Evolutionary conservation across 2,888 invertebrate species (phyloP).

Genomic region (Drosophila tanythrix): DNA sequence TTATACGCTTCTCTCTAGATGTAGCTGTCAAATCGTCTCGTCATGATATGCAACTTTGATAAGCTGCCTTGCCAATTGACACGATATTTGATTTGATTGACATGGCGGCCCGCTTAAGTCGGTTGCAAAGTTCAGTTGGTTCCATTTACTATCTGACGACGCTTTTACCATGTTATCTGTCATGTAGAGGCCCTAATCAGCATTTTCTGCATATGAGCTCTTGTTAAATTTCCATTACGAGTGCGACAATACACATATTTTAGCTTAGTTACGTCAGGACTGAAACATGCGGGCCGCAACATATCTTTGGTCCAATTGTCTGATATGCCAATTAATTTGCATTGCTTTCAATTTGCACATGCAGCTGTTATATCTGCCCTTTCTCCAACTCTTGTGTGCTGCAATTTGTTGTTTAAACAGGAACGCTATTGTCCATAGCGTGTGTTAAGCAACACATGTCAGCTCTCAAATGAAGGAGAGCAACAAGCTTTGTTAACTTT

Average conservation of each 20-base stretch:
- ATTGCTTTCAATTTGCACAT: conserved; percentile 46
- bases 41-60: conserved; percentile 59
- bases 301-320: conserved; percentile 1
- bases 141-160: conserved; percentile 47
- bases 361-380: conserved; percentile 21
- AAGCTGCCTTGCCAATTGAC: conserved; percentile 61
- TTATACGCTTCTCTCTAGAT: conserved; percentile 18
- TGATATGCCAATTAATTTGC: conserved; percentile 41
- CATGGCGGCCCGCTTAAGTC: conserved; percentile 30
- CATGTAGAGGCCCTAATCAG: conserved; percentile 51
- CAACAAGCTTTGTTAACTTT: conserved; percentile 77
- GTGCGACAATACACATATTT: conserved; percentile 10
- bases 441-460: conserved; percentile 50
- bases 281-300: conserved; percentile 27
- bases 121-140: conserved; percentile 15
- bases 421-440: conserved; percentile 39
- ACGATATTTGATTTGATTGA: conserved; percentile 74
- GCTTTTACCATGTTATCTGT: conserved; percentile 70
- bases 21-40: conserved; percentile 68
- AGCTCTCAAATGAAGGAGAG: conserved; percentile 44
- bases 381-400: conserved; percentile 23
- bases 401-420: conserved; percentile 33
- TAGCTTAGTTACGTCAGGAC: conserved; percentile 33
- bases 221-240: conserved; percentile 31
- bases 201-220: conserved; percentile 24